Base-by-base conservation (phyloP, 2,888 invertebrate species). In the Reticulitermes lucifugus region DNA sequence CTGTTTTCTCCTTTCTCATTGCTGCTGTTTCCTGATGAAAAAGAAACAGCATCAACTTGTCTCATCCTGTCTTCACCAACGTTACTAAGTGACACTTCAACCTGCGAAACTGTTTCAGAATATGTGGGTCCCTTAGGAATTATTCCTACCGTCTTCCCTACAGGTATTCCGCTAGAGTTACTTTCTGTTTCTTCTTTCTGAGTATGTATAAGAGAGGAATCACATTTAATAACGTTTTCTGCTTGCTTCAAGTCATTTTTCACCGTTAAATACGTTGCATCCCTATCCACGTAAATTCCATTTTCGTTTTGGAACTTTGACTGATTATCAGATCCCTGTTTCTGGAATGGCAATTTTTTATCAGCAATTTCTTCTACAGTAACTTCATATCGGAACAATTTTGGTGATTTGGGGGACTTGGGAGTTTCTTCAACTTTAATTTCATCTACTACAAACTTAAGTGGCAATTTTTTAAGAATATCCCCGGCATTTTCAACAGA, bases 321-420 rank as follows among this genome's bases (percentile, higher is more conserved):
- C 10, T 12, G 46, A 12, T 29, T 35, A 12, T 9, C 46, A 46
- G 1, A 12, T 46, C 12, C 41, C 25, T 80, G 59, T 75, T 71
- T 82, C 60, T 70, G 81, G 70, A 81, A 84, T 82, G 75, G 55
- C 10, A 43, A 25, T 25, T 86, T 86, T 71, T 85, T 85, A n/a
- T 85, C 84, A 46, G 79, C 77, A 29, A 86, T 18, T 55, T 86
- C 86, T 79, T 86, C 86, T 12, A 86, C 85, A 41, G 83, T 82
- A 35, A 86, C 83, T 25, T 83, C 84, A 60, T 85, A 86, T n/a
- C 80, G 84, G 55, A 84, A 73, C 60, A 82, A 82, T 51, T 83
- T 81, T 7, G 85, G 86, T 70, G 81, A 55, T 22, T 80, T 75
- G 6, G 85, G 83, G 6, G 79, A 65, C 59, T 51, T 80, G 0